phyloP scores from a whole-genome alignment of 2,888 invertebrate genomes.

The Callimorpha dominula region DNA sequence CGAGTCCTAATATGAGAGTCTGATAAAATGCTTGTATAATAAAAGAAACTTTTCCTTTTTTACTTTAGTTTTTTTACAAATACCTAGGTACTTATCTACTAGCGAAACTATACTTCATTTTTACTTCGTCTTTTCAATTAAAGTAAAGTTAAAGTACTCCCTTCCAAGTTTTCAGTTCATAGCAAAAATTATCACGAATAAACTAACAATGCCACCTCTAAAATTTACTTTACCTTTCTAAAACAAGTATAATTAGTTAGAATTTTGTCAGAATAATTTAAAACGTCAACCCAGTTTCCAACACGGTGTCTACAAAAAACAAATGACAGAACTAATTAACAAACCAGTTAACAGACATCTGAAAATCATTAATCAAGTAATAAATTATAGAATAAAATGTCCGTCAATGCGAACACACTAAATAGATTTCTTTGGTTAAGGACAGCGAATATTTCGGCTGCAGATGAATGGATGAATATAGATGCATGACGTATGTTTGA shows the following conservation, averaged over 20 bases:
- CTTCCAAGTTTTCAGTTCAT: not conserved
- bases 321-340: slow-evolving; percentile 63
- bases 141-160: too few relatives aligned
- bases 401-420: too few relatives aligned
- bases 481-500: too few relatives aligned
- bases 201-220: too few relatives aligned
- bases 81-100: not conserved
- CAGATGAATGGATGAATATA: too few relatives aligned
- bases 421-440: too few relatives aligned
- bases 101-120: not conserved
- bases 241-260: not conserved
- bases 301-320: slow-evolving; percentile 46
- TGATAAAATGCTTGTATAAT: not conserved
- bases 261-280: slow-evolving; percentile 21
- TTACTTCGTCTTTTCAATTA: too few relatives aligned
- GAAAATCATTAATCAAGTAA: slow-evolving; percentile 68
- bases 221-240: not conserved
- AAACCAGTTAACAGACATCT: slow-evolving; percentile 61
- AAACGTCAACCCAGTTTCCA: slow-evolving; percentile 29
- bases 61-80: too few relatives aligned
- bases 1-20: not conserved
- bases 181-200: not conserved
- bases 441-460: too few relatives aligned
- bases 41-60: not conserved
- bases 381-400: slow-evolving; percentile 28